Conservation (phyloP, 2,888 invertebrate species). For the Rosalia funebris region DNA sequence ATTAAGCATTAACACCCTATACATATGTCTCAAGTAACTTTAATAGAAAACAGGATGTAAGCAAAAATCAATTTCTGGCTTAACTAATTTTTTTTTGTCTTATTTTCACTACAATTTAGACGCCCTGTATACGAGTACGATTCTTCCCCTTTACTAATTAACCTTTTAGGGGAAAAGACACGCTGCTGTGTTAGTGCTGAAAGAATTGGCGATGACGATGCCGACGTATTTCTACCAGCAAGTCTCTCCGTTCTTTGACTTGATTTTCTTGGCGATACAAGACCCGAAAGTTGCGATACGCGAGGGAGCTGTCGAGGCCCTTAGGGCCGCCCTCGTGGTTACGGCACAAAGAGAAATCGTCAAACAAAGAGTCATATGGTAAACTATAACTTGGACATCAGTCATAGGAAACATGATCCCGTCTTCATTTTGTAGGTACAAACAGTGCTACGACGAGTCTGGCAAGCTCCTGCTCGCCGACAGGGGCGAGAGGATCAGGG, state of each 20-base stretch:
- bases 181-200: constrained; percentile 90
- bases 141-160: too few relatives aligned
- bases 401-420: background rate
- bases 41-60: too few relatives aligned
- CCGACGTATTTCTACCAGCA: constrained; percentile 98
- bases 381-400: too few relatives aligned
- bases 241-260: constrained; percentile 92
- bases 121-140: too few relatives aligned
- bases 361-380: constrained; percentile 87
- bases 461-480: constrained; percentile 81
- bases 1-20: too few relatives aligned
- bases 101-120: too few relatives aligned
- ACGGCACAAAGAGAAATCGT: constrained; percentile 96
- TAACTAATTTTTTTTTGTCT: too few relatives aligned
- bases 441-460: constrained; percentile 92
- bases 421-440: constrained; percentile 68
- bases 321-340: constrained; percentile 94
- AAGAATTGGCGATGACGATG: constrained; percentile 94
- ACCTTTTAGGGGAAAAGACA: constrained; percentile 79
- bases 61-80: too few relatives aligned
- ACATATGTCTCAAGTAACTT: too few relatives aligned
- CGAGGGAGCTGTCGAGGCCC: constrained; percentile 91
- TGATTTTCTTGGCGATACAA: constrained; percentile 89
- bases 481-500: constrained; percentile 79
- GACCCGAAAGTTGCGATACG: constrained; percentile 92